Evolutionary conservation across 2,113 vertebrate species (phyloP).

Genomic region (Odobenus rosmarus): DNA sequence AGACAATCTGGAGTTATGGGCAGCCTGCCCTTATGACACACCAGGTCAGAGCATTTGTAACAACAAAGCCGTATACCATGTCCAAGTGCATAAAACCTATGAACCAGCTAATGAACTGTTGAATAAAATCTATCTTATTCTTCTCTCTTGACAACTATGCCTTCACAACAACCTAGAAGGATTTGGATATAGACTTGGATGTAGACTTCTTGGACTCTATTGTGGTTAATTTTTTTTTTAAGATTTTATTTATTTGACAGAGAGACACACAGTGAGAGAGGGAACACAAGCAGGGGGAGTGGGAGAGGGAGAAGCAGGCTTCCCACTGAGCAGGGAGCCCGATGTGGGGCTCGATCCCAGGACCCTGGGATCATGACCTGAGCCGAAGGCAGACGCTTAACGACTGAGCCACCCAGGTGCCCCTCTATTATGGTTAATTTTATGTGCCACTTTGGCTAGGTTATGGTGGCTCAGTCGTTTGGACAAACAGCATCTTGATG

Average conservation of each 20-base stretch:
- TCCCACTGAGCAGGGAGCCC: too few species aligned
- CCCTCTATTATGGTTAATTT: neutral
- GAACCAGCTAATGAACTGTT: neutral
- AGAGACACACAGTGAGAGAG: too few species aligned
- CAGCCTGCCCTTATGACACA: neutral
- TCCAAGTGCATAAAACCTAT: neutral
- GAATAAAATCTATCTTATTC: neutral
- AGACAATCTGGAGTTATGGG: neutral
- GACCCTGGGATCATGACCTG: too few species aligned
- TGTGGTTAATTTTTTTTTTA: neutral
- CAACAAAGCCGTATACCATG: neutral
- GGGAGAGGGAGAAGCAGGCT: too few species aligned
- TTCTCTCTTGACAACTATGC: neutral
- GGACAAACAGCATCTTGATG: too few species aligned
- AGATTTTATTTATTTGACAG: too few species aligned
- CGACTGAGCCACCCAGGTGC: too few species aligned
- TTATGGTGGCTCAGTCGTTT: neutral
- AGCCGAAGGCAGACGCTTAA: too few species aligned
- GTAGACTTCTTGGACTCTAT: neutral
- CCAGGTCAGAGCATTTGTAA: neutral
- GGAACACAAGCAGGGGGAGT: too few species aligned
- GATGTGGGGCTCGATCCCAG: too few species aligned
- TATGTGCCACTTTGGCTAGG: neutral
- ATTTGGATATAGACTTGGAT: too few species aligned
- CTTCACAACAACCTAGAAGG: neutral